These are phyloP conservation scores for Falco novaeseelandiae DNA, from an alignment of 2,797 vertebrate genomes.

Conservation along the genomic window DNA sequence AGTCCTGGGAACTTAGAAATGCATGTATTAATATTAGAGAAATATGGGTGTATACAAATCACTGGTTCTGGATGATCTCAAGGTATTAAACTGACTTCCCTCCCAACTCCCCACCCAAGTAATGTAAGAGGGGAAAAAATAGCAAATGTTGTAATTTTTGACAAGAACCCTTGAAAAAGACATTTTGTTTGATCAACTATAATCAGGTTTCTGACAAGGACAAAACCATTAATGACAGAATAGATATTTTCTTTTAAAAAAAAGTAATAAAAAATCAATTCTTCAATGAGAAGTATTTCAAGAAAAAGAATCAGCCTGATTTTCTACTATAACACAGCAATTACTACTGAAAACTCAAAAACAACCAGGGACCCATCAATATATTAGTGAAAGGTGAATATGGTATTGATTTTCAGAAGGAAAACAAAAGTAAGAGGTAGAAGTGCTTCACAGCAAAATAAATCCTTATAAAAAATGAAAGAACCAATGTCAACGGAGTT, in stretches of 20 bases:
- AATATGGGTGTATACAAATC: neutral
- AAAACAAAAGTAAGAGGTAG: neutral
- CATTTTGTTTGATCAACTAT: neutral
- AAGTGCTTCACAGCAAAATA: neutral
- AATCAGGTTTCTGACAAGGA: neutral
- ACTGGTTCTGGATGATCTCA: neutral
- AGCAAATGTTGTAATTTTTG: neutral
- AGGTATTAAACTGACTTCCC: neutral
- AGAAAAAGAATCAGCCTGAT: neutral
- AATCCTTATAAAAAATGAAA: neutral
- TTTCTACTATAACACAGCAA: neutral
- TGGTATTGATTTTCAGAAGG: neutral
- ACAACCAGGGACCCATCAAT: neutral
- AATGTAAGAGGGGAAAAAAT: neutral
- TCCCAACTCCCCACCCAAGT: neutral
- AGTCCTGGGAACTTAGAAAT: neutral
- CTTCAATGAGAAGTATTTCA: neutral
- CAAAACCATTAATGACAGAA: neutral
- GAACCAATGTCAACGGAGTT: neutral
- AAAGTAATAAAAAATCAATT: neutral
- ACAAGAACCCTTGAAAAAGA: neutral
- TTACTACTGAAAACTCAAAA: neutral
- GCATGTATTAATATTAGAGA: neutral
- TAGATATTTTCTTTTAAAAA: neutral
- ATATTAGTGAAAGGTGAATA: slow-evolving; percentile 5